Base-by-base conservation (phyloP, 2,113 vertebrate genomes). In the Australoheros scitulus region DNA sequence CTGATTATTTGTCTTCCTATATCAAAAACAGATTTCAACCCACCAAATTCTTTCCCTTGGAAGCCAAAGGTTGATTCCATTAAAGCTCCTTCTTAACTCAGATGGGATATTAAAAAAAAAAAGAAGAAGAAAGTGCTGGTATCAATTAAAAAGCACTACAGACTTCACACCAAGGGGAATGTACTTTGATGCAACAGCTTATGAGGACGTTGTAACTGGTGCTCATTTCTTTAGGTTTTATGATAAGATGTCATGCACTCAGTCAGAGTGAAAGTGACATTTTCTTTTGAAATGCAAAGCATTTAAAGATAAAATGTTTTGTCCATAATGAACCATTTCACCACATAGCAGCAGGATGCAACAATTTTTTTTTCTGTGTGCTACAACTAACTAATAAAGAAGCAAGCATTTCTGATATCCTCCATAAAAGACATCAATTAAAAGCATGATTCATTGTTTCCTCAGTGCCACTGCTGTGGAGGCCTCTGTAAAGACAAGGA, bases 401-500 rank as follows among this genome's bases (percentile, higher is more conserved):
- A 36, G 61, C 80, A 68, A 80, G 76, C 82, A 90, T 92, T 94
- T 89, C 75, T 89, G 79, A 92, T 91, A 85, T 77, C 75, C 56
- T 92, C 92, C 38, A 89, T 92, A 84, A 93, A 94, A 94, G 63
- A 91, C 89, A 92, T 92, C 85, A 92, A 88, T 93, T 94, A 94
- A 94, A 93, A 91, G 79, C 82, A 82, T 94, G 92, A 94, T 92
- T 95, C 93, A 93, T 93, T 91, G 93, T 94, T 95, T 94, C 95
- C 92, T 93, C 63, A 83, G 79, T 93, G 87, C 89, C 91, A 92
- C 89, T 90, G 87, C 87, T 85, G 85, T 93, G 92, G 92, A 93
- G 56, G 77, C 80, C 59, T 24, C 41, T 76, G 80, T 56, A 77
- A 75, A 92, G 88, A 87, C 86, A 89, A 87, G 90, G 77, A 89